These are phyloP conservation scores for Oncorhynchus masou DNA, from an alignment of 2,113 vertebrate genomes.

Conservation along the genomic window DNA sequence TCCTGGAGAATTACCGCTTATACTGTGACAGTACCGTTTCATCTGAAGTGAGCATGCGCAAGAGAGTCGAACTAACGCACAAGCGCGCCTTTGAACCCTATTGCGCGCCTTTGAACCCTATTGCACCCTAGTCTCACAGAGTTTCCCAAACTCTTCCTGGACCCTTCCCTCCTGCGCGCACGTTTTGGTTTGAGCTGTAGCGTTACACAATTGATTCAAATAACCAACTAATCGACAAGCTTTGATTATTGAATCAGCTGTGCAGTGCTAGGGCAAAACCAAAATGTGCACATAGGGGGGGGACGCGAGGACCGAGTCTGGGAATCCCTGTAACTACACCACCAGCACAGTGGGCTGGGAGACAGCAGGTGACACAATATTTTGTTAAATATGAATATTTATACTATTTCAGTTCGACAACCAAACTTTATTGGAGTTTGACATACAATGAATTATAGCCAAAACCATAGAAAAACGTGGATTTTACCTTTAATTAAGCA, in stretches of 20 bases:
- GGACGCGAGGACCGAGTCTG: no score
- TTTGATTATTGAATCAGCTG: no score
- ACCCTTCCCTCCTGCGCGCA: no score
- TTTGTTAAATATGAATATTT: background rate
- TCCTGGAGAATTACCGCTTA: background rate
- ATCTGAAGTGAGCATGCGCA: background rate
- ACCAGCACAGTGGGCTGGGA: background rate
- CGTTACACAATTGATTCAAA: no score
- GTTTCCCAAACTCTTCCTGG: no score
- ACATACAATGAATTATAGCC: background rate
- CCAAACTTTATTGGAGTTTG: background rate
- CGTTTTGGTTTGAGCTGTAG: no score
- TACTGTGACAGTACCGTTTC: background rate
- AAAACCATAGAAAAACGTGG: no score
- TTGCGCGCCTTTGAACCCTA: background rate
- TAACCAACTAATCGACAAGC: no score
- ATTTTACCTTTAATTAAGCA: background rate
- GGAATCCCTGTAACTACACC: background rate
- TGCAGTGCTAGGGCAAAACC: no score
- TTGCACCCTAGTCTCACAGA: no score
- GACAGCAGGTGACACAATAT: background rate
- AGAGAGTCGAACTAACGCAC: background rate
- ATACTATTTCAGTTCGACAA: background rate
- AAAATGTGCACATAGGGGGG: no score
- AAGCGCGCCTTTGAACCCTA: background rate